Conservation (phyloP, 2,113 vertebrate genomes). For the Ramphastos sulfuratus region DNA sequence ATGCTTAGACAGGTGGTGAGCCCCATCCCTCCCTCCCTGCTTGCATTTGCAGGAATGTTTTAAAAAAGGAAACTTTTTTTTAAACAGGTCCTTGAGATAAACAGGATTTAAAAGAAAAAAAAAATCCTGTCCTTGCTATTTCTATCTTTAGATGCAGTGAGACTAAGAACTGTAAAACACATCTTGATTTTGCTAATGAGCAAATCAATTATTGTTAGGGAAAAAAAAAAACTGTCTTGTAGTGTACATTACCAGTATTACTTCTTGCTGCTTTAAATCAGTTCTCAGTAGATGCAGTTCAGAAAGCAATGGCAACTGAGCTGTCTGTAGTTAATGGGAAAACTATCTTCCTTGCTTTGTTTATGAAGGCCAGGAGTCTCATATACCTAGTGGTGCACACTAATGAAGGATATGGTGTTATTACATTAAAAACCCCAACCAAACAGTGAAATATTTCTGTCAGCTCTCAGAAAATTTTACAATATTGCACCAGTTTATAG, state of each 20-base stretch:
- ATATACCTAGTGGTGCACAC: accelerated
- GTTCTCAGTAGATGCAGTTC: background rate
- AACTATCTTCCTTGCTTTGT: background rate
- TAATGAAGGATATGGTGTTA: background rate
- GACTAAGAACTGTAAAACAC: background rate
- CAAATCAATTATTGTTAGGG: background rate
- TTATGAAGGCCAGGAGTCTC: background rate
- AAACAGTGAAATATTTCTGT: background rate
- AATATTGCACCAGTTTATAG: background rate
- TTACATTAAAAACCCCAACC: accelerated
- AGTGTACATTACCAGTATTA: background rate
- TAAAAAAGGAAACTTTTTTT: background rate
- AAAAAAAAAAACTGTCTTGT: background rate
- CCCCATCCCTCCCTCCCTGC: background rate
- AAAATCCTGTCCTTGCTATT: background rate
- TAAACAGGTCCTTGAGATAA: background rate
- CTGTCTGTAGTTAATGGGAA: background rate
- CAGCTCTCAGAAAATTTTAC: background rate
- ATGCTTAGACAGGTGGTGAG: background rate
- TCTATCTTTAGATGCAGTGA: background rate
- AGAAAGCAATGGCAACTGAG: background rate
- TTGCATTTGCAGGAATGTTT: background rate
- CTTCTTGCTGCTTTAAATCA: background rate
- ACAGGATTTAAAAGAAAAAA: background rate
- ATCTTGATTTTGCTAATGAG: background rate